phyloP scores from a whole-genome alignment of 2,888 invertebrate species.

The Phyllotreta striolata region DNA sequence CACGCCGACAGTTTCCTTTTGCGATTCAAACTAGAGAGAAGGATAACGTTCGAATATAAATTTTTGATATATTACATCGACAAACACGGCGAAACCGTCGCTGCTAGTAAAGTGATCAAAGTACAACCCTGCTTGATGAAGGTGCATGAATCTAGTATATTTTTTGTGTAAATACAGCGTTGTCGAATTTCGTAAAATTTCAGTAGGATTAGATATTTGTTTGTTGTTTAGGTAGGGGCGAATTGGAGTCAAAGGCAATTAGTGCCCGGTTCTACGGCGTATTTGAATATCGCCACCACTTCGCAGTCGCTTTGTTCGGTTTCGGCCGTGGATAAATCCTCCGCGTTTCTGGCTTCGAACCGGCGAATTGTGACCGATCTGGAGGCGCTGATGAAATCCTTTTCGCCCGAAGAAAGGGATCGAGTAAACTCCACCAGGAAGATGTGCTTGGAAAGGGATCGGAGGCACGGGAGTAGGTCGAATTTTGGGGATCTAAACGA shows the following conservation, averaged over 20 bases:
- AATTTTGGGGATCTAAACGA: neutral
- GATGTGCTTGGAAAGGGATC: constrained; percentile 45
- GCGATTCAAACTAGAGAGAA: constrained; percentile 62
- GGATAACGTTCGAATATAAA: constrained; percentile 62
- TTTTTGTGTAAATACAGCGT: no score
- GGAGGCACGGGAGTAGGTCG: constrained; percentile 43
- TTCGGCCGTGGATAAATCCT: constrained; percentile 67
- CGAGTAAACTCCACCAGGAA: constrained; percentile 46
- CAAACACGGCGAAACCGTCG: constrained; percentile 66
- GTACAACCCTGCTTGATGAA: constrained; percentile 65
- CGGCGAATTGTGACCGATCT: constrained; percentile 44
- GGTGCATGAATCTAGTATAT: constrained; percentile 36
- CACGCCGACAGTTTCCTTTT: constrained; percentile 59
- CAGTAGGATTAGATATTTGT: neutral
- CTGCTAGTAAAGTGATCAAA: constrained; percentile 63
- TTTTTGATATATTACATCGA: constrained; percentile 66
- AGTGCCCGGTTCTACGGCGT: constrained; percentile 63
- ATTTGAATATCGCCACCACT: constrained; percentile 63
- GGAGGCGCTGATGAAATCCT: constrained; percentile 47
- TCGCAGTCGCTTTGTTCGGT: constrained; percentile 67
- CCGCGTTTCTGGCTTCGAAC: constrained; percentile 58
- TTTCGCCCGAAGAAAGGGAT: constrained; percentile 46
- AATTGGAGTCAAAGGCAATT: constrained; percentile 62
- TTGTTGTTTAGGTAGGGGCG: constrained; percentile 53
- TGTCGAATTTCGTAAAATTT: neutral